Evolutionary conservation across 2,113 vertebrate genomes (phyloP).

Genomic region (Solea solea): DNA sequence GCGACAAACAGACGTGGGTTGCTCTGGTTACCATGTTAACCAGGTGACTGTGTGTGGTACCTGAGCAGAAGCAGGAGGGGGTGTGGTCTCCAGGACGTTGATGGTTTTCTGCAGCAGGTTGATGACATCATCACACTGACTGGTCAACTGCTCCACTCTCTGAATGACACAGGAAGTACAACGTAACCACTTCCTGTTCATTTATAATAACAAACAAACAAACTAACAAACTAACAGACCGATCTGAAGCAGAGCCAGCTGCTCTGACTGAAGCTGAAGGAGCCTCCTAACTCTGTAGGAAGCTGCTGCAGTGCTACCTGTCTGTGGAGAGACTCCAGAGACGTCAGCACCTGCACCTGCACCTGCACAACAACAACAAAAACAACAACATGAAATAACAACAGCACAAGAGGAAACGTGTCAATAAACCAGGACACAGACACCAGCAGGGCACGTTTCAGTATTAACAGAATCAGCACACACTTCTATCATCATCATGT

Average conservation of each 20-base stretch:
- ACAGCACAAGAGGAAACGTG: too few relatives aligned
- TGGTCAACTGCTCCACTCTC: conserved; percentile 87
- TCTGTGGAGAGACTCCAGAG: conserved; percentile 87
- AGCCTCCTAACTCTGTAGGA: conserved; percentile 86
- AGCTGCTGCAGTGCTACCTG: conserved; percentile 85
- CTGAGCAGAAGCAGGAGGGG: conserved; percentile 77
- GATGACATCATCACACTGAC: conserved; percentile 82
- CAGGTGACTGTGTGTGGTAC: conserved; percentile 59
- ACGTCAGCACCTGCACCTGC: conserved; percentile 87
- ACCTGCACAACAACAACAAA: conserved; percentile 1
- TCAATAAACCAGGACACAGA: not conserved
- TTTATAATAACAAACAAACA: not conserved
- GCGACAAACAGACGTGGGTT: not conserved
- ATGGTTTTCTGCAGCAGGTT: conserved; percentile 86
- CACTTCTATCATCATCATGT: too few relatives aligned
- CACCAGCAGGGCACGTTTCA: conserved; percentile 9
- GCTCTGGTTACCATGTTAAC: not conserved
- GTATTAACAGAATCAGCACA: not conserved
- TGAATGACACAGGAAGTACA: conserved; percentile 53
- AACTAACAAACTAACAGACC: conserved; percentile 77
- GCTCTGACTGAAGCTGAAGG: conserved; percentile 87
- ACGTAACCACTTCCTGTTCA: too few relatives aligned
- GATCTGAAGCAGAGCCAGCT: conserved; percentile 90
- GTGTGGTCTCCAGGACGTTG: conserved; percentile 74
- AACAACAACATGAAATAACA: not conserved